These are phyloP conservation scores for Phocoena phocoena DNA, from an alignment of 2,113 vertebrate genomes.

Conservation along the genomic window DNA sequence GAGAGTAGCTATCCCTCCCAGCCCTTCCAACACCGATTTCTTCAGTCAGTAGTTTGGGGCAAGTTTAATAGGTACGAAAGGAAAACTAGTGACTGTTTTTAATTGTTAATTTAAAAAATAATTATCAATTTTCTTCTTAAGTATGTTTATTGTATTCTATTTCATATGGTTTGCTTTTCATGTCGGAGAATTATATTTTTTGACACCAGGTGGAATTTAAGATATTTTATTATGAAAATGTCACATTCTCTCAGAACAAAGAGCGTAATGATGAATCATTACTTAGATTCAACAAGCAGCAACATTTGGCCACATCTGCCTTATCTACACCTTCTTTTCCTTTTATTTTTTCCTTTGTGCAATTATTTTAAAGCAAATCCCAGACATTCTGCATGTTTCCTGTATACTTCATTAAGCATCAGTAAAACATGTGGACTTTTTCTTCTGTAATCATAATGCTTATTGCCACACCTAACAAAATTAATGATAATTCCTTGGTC, in stretches of 20 bases:
- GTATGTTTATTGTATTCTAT: background rate
- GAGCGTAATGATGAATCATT: background rate
- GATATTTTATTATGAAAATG: slow-evolving; percentile 46
- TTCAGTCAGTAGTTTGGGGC: background rate
- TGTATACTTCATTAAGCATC: background rate
- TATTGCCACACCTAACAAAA: background rate
- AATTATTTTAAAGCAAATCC: slow-evolving; percentile 9
- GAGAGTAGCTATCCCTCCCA: background rate
- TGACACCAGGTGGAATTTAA: slow-evolving; percentile 15
- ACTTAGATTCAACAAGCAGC: background rate
- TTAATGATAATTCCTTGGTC: background rate
- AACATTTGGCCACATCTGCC: background rate
- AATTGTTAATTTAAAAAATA: background rate
- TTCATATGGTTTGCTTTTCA: slow-evolving; percentile 10
- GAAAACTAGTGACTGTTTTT: slow-evolving; percentile 26
- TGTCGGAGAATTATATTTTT: background rate
- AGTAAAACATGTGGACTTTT: background rate
- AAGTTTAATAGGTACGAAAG: slow-evolving; percentile 27
- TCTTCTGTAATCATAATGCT: background rate
- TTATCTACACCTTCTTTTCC: background rate
- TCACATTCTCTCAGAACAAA: background rate
- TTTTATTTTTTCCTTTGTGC: background rate
- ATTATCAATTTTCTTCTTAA: background rate
- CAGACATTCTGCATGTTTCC: background rate
- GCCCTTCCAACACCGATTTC: background rate